A percentile compares a stretch with the other conserved stretches of the same genome.
Evolutionary conservation across 1,140 invertebrate genomes (phyloP).

Genomic region (Zaprionus capensis): DNA sequence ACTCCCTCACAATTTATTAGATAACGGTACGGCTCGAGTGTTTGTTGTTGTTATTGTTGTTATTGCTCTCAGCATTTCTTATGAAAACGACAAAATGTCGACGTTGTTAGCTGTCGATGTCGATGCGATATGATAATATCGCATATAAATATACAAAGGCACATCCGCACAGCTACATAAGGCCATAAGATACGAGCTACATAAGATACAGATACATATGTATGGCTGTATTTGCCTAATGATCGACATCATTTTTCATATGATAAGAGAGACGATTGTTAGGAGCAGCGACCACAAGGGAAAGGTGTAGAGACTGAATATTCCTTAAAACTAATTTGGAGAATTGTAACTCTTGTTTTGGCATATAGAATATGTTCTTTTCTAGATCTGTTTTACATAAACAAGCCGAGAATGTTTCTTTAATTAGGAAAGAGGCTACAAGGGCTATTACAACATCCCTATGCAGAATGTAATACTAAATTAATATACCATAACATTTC

Average conservation of each 20-base stretch:
- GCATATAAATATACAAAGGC: constrained; percentile 46
- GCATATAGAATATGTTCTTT: background rate
- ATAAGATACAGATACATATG: constrained; percentile 33
- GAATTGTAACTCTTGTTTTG: background rate
- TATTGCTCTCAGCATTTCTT: constrained; percentile 46
- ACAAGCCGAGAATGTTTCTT: background rate
- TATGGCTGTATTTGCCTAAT: constrained; percentile 56
- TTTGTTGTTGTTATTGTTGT: constrained; percentile 65
- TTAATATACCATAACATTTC: constrained; percentile 6
- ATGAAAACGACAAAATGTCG: constrained; percentile 74
- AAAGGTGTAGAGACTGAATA: background rate
- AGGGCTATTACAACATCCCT: too few relatives aligned
- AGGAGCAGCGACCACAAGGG: background rate
- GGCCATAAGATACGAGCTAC: constrained; percentile 16
- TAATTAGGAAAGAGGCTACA: too few relatives aligned
- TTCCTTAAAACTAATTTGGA: background rate
- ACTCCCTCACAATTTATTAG: constrained; percentile 80
- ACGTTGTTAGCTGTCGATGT: constrained; percentile 68
- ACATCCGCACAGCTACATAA: constrained; percentile 32
- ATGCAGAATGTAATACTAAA: background rate
- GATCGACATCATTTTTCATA: constrained; percentile 69
- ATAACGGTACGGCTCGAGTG: constrained; percentile 54
- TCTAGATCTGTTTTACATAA: background rate
- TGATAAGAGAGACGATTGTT: constrained; percentile 37
- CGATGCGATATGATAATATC: constrained; percentile 73